Evolutionary conservation across 2,113 vertebrate genomes (phyloP).

Genomic region (Pristiophorus japonicus): DNA sequence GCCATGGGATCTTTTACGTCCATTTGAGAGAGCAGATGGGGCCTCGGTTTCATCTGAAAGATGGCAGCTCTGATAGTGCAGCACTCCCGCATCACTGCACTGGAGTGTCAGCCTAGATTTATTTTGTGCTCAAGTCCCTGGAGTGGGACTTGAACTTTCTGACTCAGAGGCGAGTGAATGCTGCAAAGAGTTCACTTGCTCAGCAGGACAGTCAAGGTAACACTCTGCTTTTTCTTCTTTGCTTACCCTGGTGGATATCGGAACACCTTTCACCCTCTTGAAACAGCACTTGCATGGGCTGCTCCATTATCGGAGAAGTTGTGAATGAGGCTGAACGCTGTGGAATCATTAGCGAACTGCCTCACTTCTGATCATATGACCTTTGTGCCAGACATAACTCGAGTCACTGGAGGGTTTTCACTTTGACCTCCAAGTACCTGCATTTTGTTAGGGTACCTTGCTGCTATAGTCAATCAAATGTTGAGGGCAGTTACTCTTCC

Average conservation of each 20-base stretch:
- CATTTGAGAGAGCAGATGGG: no score
- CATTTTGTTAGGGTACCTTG: neutral
- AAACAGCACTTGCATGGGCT: neutral
- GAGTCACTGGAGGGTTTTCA: neutral
- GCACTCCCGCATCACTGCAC: no score
- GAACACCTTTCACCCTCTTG: neutral
- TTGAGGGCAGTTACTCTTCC: neutral
- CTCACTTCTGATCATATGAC: neutral
- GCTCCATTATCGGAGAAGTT: neutral
- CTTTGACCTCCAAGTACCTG: neutral
- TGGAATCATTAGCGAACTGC: neutral
- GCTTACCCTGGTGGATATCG: neutral
- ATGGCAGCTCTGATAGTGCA: no score
- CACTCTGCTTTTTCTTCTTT: neutral
- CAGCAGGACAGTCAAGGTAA: neutral
- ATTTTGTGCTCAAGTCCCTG: no score
- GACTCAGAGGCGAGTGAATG: no score
- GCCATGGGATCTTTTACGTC: no score
- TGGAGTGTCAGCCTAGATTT: no score
- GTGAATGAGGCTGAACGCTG: neutral
- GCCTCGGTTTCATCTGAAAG: no score
- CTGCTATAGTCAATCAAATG: neutral
- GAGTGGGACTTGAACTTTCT: no score
- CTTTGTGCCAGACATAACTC: neutral
- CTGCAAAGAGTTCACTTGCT: neutral